These are phyloP conservation scores for Zaprionus capensis DNA, from an alignment of 1,140 invertebrate genomes.

Conservation along the genomic window DNA sequence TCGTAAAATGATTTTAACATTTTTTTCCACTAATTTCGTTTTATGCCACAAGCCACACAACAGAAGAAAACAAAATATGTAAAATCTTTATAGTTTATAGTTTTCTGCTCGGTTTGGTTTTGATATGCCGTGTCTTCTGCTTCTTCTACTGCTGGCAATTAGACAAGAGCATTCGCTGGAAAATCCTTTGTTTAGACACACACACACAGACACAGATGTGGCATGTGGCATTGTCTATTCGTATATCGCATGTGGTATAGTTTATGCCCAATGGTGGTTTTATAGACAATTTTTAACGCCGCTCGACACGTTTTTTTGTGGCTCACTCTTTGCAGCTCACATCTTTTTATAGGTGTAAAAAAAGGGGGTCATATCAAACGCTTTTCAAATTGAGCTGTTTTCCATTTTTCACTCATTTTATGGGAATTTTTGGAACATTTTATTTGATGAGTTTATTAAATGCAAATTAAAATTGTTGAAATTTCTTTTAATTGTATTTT, in stretches of 20 bases:
- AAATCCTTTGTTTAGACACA: slow-evolving; percentile 79
- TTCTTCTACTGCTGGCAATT: slow-evolving; percentile 49
- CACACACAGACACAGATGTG: slow-evolving; percentile 44
- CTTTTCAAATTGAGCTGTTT: slow-evolving; percentile 65
- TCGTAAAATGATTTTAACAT: slow-evolving; percentile 72
- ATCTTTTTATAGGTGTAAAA: slow-evolving; percentile 77
- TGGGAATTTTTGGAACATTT: slow-evolving; percentile 51
- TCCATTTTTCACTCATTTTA: slow-evolving; percentile 27
- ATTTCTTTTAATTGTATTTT: slow-evolving; percentile 74
- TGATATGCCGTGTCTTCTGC: slow-evolving; percentile 34
- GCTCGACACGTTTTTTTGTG: slow-evolving; percentile 36
- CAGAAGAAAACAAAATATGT: slow-evolving; percentile 38
- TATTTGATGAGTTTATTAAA: slow-evolving; percentile 76
- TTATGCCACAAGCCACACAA: slow-evolving; percentile 43
- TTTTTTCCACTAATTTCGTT: slow-evolving; percentile 72
- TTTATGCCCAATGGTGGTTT: slow-evolving; percentile 12
- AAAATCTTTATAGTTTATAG: slow-evolving; percentile 73
- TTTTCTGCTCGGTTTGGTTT: slow-evolving; percentile 51
- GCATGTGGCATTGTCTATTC: slow-evolving; percentile 22
- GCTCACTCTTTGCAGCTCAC: background rate
- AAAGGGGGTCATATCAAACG: slow-evolving; percentile 75
- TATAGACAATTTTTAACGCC: slow-evolving; percentile 40
- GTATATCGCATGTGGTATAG: slow-evolving; percentile 20
- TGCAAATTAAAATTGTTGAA: slow-evolving; percentile 79
- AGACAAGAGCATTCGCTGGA: slow-evolving; percentile 48